Evolutionary conservation across 53 echinoderm and acorn worm species (phyloP).

Genomic region (Hippasteria phrygiana): DNA sequence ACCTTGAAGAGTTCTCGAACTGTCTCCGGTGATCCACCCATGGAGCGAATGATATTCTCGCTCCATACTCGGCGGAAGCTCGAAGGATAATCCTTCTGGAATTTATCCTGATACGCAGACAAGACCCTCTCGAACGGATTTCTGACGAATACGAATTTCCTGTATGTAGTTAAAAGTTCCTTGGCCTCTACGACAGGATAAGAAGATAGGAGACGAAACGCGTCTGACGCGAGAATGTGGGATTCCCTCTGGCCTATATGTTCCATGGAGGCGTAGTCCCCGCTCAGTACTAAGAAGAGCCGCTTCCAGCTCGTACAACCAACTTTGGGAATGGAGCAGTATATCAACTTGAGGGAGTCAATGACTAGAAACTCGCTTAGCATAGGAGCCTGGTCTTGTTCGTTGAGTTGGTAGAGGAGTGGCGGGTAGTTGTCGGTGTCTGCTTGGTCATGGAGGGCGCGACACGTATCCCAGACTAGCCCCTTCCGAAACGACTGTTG

Average conservation of each 20-base stretch:
- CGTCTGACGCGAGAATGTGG: neutral
- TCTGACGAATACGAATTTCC: conserved; percentile 58
- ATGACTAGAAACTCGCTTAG: neutral
- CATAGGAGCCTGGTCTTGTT: neutral
- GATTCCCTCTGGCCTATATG: conserved; percentile 7
- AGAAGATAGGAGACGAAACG: conserved; percentile 2
- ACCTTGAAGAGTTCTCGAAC: neutral
- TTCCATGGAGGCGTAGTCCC: conserved; percentile 34
- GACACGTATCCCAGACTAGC: conserved; percentile 9
- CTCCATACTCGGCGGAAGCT: conserved; percentile 5
- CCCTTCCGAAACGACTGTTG: neutral
- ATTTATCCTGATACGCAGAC: conserved; percentile 63
- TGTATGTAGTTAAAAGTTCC: conserved; percentile 27
- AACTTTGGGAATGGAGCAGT: conserved; percentile 67
- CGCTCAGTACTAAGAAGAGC: conserved; percentile 20
- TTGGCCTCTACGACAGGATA: conserved; percentile 30
- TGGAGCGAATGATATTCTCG: conserved; percentile 11
- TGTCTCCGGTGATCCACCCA: neutral
- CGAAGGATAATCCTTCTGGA: conserved; percentile 18
- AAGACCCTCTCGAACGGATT: conserved; percentile 63
- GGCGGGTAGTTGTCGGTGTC: neutral
- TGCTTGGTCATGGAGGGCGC: neutral
- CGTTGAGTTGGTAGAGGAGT: neutral
- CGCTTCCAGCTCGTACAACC: conserved; percentile 70
- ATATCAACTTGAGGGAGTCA: conserved; percentile 18